A percentile compares a stretch with the other conserved stretches of the same genome.
Conservation (phyloP, 2,113 vertebrate species). For the Telmatochromis brichardi region DNA sequence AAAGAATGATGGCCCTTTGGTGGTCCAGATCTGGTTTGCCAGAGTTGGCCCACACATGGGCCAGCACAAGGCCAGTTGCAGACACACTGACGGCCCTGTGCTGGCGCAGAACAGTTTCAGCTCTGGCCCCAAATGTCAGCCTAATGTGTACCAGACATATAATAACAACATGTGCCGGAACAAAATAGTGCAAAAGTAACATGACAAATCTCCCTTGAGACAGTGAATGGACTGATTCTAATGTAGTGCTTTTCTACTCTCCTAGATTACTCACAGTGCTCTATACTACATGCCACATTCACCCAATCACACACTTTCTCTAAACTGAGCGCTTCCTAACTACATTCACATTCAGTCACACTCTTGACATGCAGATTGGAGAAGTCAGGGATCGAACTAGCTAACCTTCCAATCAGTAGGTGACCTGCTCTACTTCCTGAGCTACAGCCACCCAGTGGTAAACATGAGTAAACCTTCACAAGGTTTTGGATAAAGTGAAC, state of each 20-base stretch:
- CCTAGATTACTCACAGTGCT: rapidly evolving
- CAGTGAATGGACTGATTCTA: not conserved
- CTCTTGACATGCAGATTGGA: not conserved
- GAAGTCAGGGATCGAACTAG: rapidly evolving
- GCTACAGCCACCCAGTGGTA: not conserved
- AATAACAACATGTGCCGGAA: not conserved
- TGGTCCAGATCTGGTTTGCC: not conserved
- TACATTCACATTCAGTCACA: not conserved
- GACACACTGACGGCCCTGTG: not conserved
- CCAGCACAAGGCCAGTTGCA: not conserved
- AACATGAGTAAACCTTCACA: rapidly evolving
- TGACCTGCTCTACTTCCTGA: not conserved
- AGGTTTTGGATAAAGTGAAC: rapidly evolving
- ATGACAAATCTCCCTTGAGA: not conserved
- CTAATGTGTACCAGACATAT: not conserved
- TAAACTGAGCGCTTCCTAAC: not conserved
- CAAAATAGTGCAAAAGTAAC: not conserved
- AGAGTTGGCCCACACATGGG: not conserved
- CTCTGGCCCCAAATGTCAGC: not conserved
- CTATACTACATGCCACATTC: not conserved
- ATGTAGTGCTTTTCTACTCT: not conserved
- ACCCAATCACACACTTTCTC: not conserved
- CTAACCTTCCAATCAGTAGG: not conserved
- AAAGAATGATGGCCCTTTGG: not conserved
- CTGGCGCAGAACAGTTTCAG: not conserved